phyloP scores from a whole-genome alignment of 2,797 vertebrate species.

The Myotis pilosus region DNA sequence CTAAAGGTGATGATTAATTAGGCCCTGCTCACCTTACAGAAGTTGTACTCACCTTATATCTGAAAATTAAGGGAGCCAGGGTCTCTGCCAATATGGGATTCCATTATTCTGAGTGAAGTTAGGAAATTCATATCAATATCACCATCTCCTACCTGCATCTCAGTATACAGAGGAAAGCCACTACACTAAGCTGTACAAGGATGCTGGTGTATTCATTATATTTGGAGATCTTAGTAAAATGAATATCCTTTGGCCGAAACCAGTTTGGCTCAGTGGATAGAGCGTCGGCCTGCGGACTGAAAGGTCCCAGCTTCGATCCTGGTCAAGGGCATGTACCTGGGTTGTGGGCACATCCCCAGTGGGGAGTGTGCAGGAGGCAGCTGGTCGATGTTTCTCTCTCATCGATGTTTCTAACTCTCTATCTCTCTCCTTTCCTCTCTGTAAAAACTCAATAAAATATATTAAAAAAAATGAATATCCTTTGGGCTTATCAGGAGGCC shows the following conservation, averaged over 20 bases:
- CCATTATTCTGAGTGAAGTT: not conserved
- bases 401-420: too few species aligned
- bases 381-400: too few species aligned
- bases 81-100: not conserved
- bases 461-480: not conserved
- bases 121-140: not conserved
- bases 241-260: not conserved
- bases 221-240: not conserved
- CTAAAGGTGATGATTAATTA: not conserved
- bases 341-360: too few species aligned
- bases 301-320: too few species aligned
- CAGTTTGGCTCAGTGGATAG: too few species aligned
- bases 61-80: not conserved
- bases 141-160: not conserved
- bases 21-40: not conserved
- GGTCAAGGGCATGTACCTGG: too few species aligned
- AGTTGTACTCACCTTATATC: not conserved
- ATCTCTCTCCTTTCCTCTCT: too few species aligned
- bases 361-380: too few species aligned
- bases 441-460: too few species aligned
- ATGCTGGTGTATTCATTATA: not conserved
- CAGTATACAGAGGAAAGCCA: not conserved
- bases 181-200: not conserved
- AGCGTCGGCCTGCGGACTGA: too few species aligned
- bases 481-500: not conserved